Evolutionary conservation across 1,140 invertebrate genomes (phyloP).

Genomic region (Pseudachorutes palmiensis): DNA sequence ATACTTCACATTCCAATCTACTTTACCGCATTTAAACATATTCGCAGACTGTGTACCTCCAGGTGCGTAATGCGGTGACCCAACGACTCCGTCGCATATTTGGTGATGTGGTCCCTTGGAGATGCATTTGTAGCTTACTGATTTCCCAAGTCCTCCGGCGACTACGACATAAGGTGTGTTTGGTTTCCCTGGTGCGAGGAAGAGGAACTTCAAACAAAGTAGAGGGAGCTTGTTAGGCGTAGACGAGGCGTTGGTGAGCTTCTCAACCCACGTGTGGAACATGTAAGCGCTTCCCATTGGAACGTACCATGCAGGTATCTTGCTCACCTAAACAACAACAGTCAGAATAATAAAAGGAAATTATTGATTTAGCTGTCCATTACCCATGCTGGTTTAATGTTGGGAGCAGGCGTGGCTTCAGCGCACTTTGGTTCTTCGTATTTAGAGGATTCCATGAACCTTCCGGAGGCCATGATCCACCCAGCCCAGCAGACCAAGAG

Average conservation of each 20-base stretch:
- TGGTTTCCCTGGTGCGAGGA: background rate
- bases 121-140: slow-evolving; percentile 7
- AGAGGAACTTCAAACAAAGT: background rate
- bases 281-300: background rate
- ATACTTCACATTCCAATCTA: background rate
- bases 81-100: background rate
- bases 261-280: background rate
- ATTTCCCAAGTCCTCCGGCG: background rate
- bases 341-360: too few species aligned
- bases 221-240: too few species aligned
- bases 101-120: background rate
- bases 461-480: background rate
- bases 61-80: background rate
- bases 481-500: background rate
- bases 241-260: background rate
- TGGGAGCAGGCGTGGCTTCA: background rate
- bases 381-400: slow-evolving; percentile 3
- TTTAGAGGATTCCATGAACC: background rate
- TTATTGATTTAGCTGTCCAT: background rate
- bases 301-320: slow-evolving; percentile 1
- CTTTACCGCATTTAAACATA: background rate
- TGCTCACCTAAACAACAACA: background rate
- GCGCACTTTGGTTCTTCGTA: slow-evolving; percentile 1
- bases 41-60: background rate
- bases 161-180: slow-evolving; percentile 5